Evolutionary conservation across 1,140 invertebrate genomes (phyloP), one percentile per base, ranked within the genome.

Genomic region (Whitmania pigra): DNA sequence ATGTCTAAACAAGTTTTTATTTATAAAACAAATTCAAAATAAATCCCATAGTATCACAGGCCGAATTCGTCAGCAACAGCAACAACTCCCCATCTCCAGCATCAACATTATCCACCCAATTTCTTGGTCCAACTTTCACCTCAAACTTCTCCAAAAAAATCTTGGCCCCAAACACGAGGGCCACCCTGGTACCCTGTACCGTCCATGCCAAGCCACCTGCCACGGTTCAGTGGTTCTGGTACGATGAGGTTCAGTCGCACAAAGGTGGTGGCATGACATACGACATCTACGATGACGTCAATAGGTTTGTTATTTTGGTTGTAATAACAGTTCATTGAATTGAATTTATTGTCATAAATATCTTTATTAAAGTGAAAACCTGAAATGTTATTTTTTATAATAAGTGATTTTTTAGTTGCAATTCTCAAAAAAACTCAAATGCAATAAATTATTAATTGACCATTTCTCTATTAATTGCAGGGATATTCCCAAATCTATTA

Each of bases 181-280:
- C 93, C 76, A 89, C 91, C 72, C 88, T 90, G 75, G 90, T 97
- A 63, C 90, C 93, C 81, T 97, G 94, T 81, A 89, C 90, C 76
- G 91, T 93, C 0, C 87, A 89, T 80, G 93, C 93, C 76, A 89
- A 89, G 76, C 93, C 93, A 17, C 86, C 89, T 75, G 92, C 93
- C 53, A 89, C 91, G 80, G 90, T 96, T 75, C 91, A 93, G 75
- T 96, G 93, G 94, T 87, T 93, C 53, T 87, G 89, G 77, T 85
- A 86, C 76, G 91, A 94, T 83, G 92, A 92, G 71, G 89, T 88
- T 74, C 88, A 90, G 73, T 89, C 95, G 71, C 90, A 89, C 66
- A 90, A 93, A 78, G 89, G 94, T 69, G 29, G 57, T 20, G 57
- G 22, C 7, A 63, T 18, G 29, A 49, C 43, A 3, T 49, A 4